phyloP scores from a whole-genome alignment of 2,888 invertebrate genomes.

The Parnassius smintheus region DNA sequence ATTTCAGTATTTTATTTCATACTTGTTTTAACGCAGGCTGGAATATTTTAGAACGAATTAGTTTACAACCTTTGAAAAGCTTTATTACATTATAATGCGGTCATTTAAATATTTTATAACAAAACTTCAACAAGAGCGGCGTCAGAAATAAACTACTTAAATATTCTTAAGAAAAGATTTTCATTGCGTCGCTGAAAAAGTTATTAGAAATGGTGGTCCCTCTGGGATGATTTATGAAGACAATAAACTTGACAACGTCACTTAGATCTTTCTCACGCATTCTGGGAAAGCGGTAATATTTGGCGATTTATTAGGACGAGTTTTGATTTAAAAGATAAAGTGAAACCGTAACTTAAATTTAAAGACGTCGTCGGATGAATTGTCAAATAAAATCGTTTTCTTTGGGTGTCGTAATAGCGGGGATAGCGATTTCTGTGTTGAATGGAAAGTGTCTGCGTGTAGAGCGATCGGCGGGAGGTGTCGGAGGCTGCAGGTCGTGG shows the following conservation, averaged over 20 bases:
- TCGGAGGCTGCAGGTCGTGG: conserved; percentile 39
- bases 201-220: conserved; percentile 26
- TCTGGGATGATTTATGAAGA: conserved; percentile 41
- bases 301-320: conserved; percentile 24
- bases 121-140: neutral
- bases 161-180: conserved; percentile 8
- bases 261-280: conserved; percentile 38
- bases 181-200: conserved; percentile 18
- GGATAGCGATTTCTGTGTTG: conserved; percentile 36
- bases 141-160: neutral
- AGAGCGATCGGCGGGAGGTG: conserved; percentile 36
- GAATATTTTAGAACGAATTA: conserved; percentile 29
- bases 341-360: conserved; percentile 18
- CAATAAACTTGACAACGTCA: conserved; percentile 48
- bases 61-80: neutral
- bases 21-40: conserved; percentile 32
- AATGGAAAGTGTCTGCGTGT: conserved; percentile 42
- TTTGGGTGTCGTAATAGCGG: conserved; percentile 22
- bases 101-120: neutral
- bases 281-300: conserved; percentile 28
- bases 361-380: conserved; percentile 22
- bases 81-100: conserved; percentile 25
- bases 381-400: conserved; percentile 33
- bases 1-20: conserved; percentile 36
- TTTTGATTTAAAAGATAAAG: conserved; percentile 24